phyloP scores from a whole-genome alignment of 1,140 invertebrate species.

The Lasaia peninsularis region DNA sequence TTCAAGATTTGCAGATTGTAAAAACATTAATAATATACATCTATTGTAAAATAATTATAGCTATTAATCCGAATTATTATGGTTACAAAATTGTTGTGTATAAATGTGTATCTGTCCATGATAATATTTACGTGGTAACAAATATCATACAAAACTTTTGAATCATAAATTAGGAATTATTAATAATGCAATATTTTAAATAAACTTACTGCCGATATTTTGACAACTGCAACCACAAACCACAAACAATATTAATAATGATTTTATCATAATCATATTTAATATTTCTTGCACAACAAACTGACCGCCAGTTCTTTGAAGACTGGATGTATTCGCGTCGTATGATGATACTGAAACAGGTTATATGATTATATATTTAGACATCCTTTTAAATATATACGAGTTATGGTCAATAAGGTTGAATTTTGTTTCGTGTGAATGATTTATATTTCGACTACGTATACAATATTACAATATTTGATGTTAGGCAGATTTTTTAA shows the following conservation, averaged over 20 bases:
- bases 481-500: no score
- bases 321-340: not conserved
- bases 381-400: not conserved
- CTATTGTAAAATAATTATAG: no score
- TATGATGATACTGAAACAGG: slow-evolving; percentile 7
- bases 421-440: not conserved
- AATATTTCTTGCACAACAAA: not conserved
- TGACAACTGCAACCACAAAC: not conserved
- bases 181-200: not conserved
- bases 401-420: not conserved
- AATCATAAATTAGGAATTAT: no score
- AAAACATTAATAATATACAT: no score
- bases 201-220: not conserved
- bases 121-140: no score
- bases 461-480: no score
- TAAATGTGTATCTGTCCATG: no score
- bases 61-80: no score
- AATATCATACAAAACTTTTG: no score
- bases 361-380: slow-evolving; percentile 6
- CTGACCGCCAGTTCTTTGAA: not conserved
- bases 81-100: no score
- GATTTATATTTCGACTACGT: no score
- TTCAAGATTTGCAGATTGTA: no score
- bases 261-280: slow-evolving; percentile 5
- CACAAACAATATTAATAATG: slow-evolving; percentile 1